Evolutionary conservation across 2,797 vertebrate genomes (phyloP), one percentile per base, ranked within the genome.

Genomic region (Neopelma chrysocephalum): DNA sequence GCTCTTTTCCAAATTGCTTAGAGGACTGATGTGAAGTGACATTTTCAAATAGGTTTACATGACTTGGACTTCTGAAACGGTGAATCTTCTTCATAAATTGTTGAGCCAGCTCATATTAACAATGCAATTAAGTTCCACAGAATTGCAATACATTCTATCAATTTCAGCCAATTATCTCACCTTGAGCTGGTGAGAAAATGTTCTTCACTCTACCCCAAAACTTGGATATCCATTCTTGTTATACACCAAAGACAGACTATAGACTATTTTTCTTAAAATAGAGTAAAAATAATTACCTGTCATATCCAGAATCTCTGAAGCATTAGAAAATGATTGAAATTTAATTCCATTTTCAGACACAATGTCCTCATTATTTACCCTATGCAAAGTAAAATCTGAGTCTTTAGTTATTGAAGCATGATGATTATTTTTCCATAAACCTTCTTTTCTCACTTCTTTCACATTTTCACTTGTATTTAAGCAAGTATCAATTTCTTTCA

Each of bases 241-340:
- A 80, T 16, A 48, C 14, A 91, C 22, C 36, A 71, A 82, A 79
- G 15, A 75, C 26, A 80, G 54, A 80, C 16, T 85, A 43, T 9
- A 29, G 29, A 85, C 69, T 87, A 14, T 47, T 62, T 86, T 92
- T 90, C 70, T 83, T 72, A 25, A 90, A 96, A 82, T 43, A 93
- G 42, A 78, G 22, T 79, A 95, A 90, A 69, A 73, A 80, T 73
- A 96, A 96, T 96, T 96, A 98, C 98, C 98, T 97, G 97, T 96
- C 90, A 72, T 19, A 91, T 90, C 85, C 92, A 93, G 82, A 95
- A 87, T 81, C 69, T 96, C 95, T 76, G 95, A 96, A 96, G 86
- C 51, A 92, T 89, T 34, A 85, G 96, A 77, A 94, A 97, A 95
- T 54, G 93, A 94, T 78, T 97, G 91, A 62, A 89, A 82, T 95